phyloP scores from a whole-genome alignment of 2,113 vertebrate species.

The Greenwoodochromis staneri region DNA sequence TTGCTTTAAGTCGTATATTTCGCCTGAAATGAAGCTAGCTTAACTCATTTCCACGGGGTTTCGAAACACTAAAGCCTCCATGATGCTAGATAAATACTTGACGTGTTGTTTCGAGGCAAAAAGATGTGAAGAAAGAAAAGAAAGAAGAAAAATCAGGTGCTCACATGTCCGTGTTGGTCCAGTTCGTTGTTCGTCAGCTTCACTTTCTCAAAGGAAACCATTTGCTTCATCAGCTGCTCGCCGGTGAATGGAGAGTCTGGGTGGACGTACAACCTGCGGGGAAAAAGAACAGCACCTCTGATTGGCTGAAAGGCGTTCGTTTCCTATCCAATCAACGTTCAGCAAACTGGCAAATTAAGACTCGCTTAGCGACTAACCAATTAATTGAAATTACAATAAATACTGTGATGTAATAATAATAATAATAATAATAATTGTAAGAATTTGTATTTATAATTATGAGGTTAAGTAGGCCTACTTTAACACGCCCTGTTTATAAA shows the following conservation, averaged over 20 bases:
- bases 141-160: slow-evolving; percentile 22
- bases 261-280: slow-evolving; percentile 87
- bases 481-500: background rate
- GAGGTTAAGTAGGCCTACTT: background rate
- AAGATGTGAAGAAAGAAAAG: background rate
- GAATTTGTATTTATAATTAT: background rate
- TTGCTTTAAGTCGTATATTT: background rate
- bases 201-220: slow-evolving; percentile 99
- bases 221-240: slow-evolving; percentile 95
- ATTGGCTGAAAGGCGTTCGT: slow-evolving; percentile 20
- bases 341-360: no score
- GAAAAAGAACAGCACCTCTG: background rate
- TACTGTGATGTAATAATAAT: background rate
- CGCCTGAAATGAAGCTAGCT: background rate
- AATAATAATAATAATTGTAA: accelerated
- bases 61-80: background rate
- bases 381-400: background rate
- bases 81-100: background rate
- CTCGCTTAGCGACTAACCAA: background rate
- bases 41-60: background rate
- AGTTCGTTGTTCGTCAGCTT: slow-evolving; percentile 98
- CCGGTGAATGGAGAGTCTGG: slow-evolving; percentile 96
- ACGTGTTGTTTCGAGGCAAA: background rate
- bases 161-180: slow-evolving; percentile 95
- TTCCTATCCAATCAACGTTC: background rate